Percentiles rank a stretch among this genome's conserved stretches.
Evolutionary conservation across 1,140 invertebrate genomes (phyloP).

Genomic region (Bombus terrestris): DNA sequence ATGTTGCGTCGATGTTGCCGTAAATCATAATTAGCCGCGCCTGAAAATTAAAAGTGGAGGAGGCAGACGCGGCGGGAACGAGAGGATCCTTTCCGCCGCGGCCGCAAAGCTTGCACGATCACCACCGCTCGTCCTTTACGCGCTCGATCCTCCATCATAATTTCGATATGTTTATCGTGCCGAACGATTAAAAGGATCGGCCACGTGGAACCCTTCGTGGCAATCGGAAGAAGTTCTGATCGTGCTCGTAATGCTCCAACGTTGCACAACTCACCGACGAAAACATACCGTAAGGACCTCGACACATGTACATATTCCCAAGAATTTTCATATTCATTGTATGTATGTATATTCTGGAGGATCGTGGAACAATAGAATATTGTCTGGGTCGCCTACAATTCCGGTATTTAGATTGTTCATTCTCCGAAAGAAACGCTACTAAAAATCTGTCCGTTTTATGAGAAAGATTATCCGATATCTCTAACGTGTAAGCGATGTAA

Average conservation of each 20-base stretch:
- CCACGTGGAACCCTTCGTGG: constrained; percentile 42
- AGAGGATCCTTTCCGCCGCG: constrained; percentile 54
- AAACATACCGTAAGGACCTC: background rate
- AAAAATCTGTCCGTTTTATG: background rate
- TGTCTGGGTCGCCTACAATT: background rate
- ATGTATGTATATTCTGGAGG: background rate
- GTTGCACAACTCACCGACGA: background rate
- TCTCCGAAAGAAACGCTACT: background rate
- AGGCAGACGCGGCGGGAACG: constrained; percentile 10
- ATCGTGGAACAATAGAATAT: background rate
- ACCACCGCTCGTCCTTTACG: constrained; percentile 42
- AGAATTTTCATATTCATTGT: background rate
- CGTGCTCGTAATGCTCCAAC: constrained; percentile 22
- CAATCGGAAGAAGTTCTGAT: constrained; percentile 40
- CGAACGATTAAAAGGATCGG: constrained; percentile 67
- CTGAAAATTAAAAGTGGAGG: constrained; percentile 76
- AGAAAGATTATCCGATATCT: background rate
- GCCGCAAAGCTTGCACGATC: constrained; percentile 42
- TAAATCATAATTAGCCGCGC: constrained; percentile 81
- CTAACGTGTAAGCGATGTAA: background rate
- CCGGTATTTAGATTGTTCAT: background rate
- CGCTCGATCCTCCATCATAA: constrained; percentile 67
- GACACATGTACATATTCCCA: background rate
- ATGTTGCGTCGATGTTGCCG: constrained; percentile 78
- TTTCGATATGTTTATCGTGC: constrained; percentile 73